These are phyloP conservation scores for Heteropelma amictum DNA, from an alignment of 2,888 invertebrate species.

Conservation along the genomic window DNA sequence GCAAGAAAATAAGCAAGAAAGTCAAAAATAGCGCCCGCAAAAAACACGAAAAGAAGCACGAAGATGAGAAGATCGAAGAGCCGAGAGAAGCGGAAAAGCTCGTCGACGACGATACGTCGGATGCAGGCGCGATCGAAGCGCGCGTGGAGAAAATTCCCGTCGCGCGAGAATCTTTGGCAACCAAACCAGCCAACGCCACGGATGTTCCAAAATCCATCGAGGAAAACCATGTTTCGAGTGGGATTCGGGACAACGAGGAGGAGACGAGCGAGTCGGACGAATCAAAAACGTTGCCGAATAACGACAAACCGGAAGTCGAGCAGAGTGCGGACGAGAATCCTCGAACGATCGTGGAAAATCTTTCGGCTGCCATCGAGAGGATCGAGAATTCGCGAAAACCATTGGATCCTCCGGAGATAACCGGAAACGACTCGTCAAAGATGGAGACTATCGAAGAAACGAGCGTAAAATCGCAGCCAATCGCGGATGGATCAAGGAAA, in stretches of 20 bases:
- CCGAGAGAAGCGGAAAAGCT: neutral
- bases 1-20: slow-evolving; percentile 35
- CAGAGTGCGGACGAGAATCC: neutral
- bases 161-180: too few species aligned
- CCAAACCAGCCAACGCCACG: too few species aligned
- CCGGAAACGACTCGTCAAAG: neutral
- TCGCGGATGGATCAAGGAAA: neutral
- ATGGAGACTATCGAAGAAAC: neutral
- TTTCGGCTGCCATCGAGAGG: neutral
- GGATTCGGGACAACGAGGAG: slow-evolving; percentile 8
- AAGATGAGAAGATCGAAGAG: neutral
- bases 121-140: too few species aligned
- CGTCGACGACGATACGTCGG: too few species aligned
- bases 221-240: too few species aligned
- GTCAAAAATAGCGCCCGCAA: slow-evolving; percentile 27
- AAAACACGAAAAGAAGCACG: slow-evolving; percentile 37
- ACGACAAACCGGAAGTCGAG: neutral
- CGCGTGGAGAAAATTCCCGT: too few species aligned
- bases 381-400: neutral
- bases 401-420: neutral
- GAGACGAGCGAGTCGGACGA: neutral
- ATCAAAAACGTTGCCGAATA: neutral
- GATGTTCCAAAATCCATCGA: too few species aligned
- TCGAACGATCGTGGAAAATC: neutral
- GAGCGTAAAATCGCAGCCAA: neutral